These are phyloP conservation scores for Berghia stephanieae DNA, from an alignment of 1,140 invertebrate genomes.

Conservation along the genomic window DNA sequence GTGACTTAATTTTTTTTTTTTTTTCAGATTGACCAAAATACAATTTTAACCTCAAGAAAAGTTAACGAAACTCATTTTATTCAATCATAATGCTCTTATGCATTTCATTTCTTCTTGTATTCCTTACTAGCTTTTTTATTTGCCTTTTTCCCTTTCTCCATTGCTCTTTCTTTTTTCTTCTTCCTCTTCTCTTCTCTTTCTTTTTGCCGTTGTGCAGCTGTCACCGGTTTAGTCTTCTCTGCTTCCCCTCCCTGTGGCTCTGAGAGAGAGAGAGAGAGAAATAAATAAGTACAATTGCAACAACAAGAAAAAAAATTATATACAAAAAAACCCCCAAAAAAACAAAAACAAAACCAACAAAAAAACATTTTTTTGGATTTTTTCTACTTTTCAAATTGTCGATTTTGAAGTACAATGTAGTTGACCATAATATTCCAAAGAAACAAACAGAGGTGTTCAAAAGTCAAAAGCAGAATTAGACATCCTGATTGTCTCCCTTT, in stretches of 20 bases:
- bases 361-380: too few species aligned
- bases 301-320: background rate
- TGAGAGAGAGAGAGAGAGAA: constrained; percentile 32
- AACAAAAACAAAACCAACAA: background rate
- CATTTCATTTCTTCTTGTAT: constrained; percentile 53
- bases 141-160: constrained; percentile 57
- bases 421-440: too few species aligned
- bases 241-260: constrained; percentile 48
- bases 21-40: constrained; percentile 19
- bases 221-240: constrained; percentile 51
- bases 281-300: background rate
- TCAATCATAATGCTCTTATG: background rate
- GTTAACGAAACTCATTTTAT: background rate
- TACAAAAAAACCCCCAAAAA: background rate
- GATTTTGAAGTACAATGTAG: too few species aligned
- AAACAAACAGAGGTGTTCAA: too few species aligned
- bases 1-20: too few species aligned
- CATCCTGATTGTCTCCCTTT: too few species aligned
- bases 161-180: constrained; percentile 58
- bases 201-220: constrained; percentile 60
- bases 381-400: too few species aligned
- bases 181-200: constrained; percentile 63
- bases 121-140: constrained; percentile 58
- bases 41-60: background rate
- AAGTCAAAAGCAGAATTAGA: too few species aligned